Evolutionary conservation across 2,888 invertebrate species (phyloP).

Genomic region (Adelphocoris suturalis): DNA sequence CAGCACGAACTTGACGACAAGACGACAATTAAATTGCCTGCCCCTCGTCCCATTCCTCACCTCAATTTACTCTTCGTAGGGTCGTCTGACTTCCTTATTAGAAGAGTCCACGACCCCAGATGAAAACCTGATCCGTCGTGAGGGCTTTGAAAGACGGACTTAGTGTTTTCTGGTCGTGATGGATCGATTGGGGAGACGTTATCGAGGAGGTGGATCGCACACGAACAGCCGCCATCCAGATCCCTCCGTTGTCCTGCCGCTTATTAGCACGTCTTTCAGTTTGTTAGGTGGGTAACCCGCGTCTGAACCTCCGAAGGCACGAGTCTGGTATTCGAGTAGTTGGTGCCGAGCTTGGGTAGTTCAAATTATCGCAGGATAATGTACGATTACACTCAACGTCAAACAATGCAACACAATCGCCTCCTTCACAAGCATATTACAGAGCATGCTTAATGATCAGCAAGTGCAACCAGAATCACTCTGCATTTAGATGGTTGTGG

Average conservation of each 20-base stretch:
- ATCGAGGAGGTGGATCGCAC: constrained; percentile 58
- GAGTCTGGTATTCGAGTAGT: constrained; percentile 24
- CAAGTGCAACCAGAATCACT: too few relatives aligned
- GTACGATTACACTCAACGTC: not conserved
- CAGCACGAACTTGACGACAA: constrained; percentile 53
- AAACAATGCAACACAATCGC: not conserved
- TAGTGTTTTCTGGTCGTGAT: constrained; percentile 50
- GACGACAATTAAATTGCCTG: constrained; percentile 57
- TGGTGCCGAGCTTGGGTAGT: not conserved
- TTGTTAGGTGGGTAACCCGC: constrained; percentile 35
- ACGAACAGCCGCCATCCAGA: constrained; percentile 58
- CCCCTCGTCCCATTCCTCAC: constrained; percentile 40
- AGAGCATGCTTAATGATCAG: not conserved
- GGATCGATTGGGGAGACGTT: constrained; percentile 61
- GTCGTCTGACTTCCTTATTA: constrained; percentile 56
- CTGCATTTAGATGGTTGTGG: too few relatives aligned
- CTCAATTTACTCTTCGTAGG: constrained; percentile 52
- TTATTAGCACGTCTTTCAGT: constrained; percentile 62
- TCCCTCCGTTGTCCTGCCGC: constrained; percentile 23
- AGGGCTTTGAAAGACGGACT: constrained; percentile 38
- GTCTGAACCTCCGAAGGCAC: constrained; percentile 20
- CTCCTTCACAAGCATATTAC: not conserved
- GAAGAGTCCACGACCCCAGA: constrained; percentile 53
- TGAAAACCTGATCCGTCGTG: constrained; percentile 44
- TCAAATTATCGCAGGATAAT: not conserved